Percentiles rank a stretch among this genome's conserved stretches.
Conservation (phyloP, 2,113 vertebrate genomes). For the Canis aureus region DNA sequence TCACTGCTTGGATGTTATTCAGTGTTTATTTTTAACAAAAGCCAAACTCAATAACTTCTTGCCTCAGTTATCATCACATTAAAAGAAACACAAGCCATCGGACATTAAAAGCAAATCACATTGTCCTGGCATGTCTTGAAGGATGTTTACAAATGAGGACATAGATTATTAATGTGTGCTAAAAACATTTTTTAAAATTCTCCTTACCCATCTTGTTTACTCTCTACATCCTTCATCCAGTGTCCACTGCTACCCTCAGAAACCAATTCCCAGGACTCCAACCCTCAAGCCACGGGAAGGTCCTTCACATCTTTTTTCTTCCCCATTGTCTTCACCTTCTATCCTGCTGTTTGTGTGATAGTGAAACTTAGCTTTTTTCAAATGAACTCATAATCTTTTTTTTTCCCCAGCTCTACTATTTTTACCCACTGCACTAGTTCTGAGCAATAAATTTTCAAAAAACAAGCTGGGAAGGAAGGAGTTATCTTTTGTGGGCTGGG, state of each 20-base stretch:
- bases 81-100: not conserved
- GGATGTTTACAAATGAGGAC: not conserved
- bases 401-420: not conserved
- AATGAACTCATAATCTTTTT: not conserved
- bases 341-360: not conserved
- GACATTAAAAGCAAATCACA: not conserved
- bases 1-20: not conserved
- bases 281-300: fast-evolving
- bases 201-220: not conserved
- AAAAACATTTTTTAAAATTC: not conserved
- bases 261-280: not conserved
- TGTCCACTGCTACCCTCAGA: not conserved
- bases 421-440: not conserved
- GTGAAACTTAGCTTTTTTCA: not conserved
- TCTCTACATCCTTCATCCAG: not conserved
- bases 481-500: not conserved
- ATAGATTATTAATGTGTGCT: not conserved
- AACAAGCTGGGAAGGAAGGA: not conserved
- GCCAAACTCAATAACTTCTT: not conserved
- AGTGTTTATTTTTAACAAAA: conserved; percentile 2
- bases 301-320: not conserved
- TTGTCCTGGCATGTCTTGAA: not conserved
- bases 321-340: fast-evolving
- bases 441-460: not conserved
- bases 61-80: not conserved